Evolutionary conservation across 37 sponge, comb jelly and placozoan species (phyloP), one percentile per base, ranked within the genome.

Genomic region (Hexactinellida sp.): DNA sequence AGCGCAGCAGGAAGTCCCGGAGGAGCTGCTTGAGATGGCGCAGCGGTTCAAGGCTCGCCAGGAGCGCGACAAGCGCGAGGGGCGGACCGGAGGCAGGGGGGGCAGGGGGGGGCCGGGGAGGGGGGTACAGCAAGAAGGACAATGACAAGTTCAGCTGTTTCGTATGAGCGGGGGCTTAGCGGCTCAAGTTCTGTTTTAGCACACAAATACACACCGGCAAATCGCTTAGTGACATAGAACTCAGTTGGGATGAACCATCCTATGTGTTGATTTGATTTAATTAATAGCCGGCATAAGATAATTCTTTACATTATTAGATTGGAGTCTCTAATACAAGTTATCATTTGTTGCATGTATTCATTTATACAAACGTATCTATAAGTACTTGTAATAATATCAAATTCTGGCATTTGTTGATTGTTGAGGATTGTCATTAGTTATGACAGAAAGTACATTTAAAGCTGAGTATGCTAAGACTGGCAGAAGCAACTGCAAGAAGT

Each of bases 391-490:
- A 13, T 41, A 41, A 41, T 41, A 16, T 5, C 47, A 41, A 41
- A 16, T 41, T 41, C 13, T 16, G 5, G 13, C 5, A 16, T 41
- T 16, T 41, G 47, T 41, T 41, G 5, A 13, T 5, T 5, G 47
- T 41, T 16, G 47, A 5, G 47, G 13, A 41, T 41, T 41, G 13
- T 9, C 34, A 24, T 9, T 54, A 71, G 1, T 10, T 5, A 94
- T 94, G 93, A 85, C 95, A 37, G 96, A 95, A 38, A 83, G 84
- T 16, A 82, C 84, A 24, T 95, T 85, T 51, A 91, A 90, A 54
- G 85, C 91, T 28, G 98, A 97, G 84, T 93, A 97, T 89, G 98
- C 98, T 10, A 93, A 89, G 38, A 93, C 98, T 16, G 92, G 92
- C 34, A 63, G 98, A 21, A 97, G 98, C 86, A 85, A 87, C 0